phyloP scores from a whole-genome alignment of 2,888 invertebrate species.

The Andrena praecox region DNA sequence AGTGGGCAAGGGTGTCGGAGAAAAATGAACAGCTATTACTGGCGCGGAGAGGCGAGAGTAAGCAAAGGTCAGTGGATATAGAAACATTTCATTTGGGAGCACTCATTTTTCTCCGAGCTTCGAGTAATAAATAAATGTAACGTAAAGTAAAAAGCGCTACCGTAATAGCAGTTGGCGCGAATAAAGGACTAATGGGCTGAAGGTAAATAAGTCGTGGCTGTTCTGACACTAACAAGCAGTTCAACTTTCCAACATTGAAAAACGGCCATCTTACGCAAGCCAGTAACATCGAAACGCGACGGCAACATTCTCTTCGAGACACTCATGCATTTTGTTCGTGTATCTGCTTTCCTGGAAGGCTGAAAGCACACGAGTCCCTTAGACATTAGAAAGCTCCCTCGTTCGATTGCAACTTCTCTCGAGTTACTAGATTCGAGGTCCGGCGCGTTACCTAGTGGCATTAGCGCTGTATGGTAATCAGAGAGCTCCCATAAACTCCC shows the following conservation, averaged over 20 bases:
- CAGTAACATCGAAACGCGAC: background rate
- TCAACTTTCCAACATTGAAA: background rate
- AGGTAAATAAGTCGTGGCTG: background rate
- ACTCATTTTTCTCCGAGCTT: constrained; percentile 18
- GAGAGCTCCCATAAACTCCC: too few species aligned
- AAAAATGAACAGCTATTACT: background rate
- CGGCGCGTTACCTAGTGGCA: too few species aligned
- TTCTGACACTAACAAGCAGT: background rate
- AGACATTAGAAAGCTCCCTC: too few species aligned
- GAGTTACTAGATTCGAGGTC: too few species aligned
- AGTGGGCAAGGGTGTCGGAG: background rate
- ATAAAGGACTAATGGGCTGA: background rate
- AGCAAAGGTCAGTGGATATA: too few species aligned
- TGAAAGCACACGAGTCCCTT: too few species aligned
- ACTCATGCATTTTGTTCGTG: constrained; percentile 20
- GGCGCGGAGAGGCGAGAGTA: background rate
- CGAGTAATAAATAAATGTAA: background rate
- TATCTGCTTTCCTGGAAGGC: background rate
- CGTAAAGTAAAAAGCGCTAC: constrained; percentile 3
- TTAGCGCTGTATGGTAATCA: too few species aligned
- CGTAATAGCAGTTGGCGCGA: background rate
- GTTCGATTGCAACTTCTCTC: too few species aligned
- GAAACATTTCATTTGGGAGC: too few species aligned
- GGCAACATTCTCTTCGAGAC: background rate
- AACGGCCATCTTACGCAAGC: background rate